Percentiles rank a stretch among this genome's conserved stretches.
Conservation (phyloP, 2,797 vertebrate species). For the Oreochromis grahami region DNA sequence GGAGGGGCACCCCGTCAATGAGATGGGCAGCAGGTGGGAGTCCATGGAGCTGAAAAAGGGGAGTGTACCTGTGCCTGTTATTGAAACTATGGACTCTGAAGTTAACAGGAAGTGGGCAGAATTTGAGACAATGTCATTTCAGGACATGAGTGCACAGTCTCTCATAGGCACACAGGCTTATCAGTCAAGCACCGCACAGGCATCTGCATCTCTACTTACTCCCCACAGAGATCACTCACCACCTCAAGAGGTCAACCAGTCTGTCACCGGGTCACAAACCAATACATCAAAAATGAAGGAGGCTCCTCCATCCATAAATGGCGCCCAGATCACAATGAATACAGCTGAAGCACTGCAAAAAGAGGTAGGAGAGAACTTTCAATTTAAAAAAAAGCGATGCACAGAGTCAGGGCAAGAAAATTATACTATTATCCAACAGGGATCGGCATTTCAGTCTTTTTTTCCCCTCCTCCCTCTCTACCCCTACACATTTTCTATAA, state of each 20-base stretch:
- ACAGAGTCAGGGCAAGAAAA: background rate
- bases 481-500: background rate
- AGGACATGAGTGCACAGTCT: slow-evolving; percentile 76
- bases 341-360: slow-evolving; percentile 77
- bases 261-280: background rate
- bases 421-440: background rate
- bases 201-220: background rate
- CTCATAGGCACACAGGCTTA: slow-evolving; percentile 68
- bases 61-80: slow-evolving; percentile 53
- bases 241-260: slow-evolving; percentile 4
- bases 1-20: slow-evolving; percentile 53
- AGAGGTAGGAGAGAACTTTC: slow-evolving; percentile 76
- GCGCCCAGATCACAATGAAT: slow-evolving; percentile 47
- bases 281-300: background rate
- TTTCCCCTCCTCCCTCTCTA: background rate
- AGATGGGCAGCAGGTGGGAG: slow-evolving; percentile 75
- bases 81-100: slow-evolving; percentile 75
- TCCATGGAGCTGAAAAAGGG: slow-evolving; percentile 76
- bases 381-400: background rate
- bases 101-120: slow-evolving; percentile 93
- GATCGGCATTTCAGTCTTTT: background rate
- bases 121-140: slow-evolving; percentile 84
- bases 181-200: slow-evolving; percentile 45
- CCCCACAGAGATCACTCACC: slow-evolving; percentile 15
- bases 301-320: slow-evolving; percentile 15